phyloP scores from a whole-genome alignment of 2,888 invertebrate species.

The Calameuta pallipes region DNA sequence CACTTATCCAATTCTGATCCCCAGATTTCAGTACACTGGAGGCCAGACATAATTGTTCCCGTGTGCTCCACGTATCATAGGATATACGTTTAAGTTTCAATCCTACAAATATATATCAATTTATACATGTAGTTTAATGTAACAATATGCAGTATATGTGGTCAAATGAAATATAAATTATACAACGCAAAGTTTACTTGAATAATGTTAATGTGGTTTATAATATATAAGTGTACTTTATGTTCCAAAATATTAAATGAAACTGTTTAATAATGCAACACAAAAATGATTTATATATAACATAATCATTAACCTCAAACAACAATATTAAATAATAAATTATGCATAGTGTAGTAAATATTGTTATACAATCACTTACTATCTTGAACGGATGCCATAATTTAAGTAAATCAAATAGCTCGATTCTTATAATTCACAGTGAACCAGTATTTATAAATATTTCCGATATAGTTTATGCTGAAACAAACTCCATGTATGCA shows the following conservation, averaged over 20 bases:
- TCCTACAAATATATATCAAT: conserved; percentile 36
- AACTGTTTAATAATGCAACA: conserved; percentile 5
- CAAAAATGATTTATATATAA: conserved; percentile 14
- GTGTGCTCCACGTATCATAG: conserved; percentile 85
- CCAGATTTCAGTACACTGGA: conserved; percentile 87
- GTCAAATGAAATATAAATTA: background rate
- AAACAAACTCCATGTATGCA: conserved; percentile 2
- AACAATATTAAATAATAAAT: background rate
- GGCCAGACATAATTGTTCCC: conserved; percentile 87
- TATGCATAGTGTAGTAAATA: background rate
- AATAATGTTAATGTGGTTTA: background rate
- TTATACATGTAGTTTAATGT: background rate
- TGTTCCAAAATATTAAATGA: background rate
- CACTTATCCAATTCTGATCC: conserved; percentile 93
- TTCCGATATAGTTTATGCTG: background rate
- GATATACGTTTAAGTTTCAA: conserved; percentile 76
- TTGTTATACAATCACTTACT: conserved; percentile 18
- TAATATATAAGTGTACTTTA: background rate
- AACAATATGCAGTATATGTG: background rate
- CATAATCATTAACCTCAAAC: background rate
- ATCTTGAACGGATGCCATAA: conserved; percentile 26
- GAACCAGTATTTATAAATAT: background rate
- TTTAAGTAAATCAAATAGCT: conserved; percentile 1
- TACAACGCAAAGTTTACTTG: background rate
- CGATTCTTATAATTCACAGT: background rate